Conservation (phyloP, 1,140 invertebrate species). For the Drosophila trapezifrons region DNA sequence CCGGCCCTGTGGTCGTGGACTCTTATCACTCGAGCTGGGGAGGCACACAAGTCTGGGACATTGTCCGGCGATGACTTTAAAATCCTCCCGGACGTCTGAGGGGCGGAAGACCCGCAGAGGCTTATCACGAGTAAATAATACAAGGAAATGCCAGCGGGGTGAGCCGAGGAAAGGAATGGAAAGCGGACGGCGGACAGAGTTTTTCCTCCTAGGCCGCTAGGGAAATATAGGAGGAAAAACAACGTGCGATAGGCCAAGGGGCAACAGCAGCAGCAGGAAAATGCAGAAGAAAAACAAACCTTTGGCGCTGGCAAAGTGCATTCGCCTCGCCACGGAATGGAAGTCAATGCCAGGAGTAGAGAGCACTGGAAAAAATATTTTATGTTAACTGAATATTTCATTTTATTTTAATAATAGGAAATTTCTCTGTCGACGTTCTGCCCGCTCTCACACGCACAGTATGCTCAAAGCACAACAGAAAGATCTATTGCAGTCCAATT, state of each 20-base stretch:
- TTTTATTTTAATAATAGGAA: too few relatives aligned
- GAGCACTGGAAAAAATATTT: not conserved
- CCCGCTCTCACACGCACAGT: too few relatives aligned
- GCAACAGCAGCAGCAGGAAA: conserved; percentile 25
- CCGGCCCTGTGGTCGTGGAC: conserved; percentile 6
- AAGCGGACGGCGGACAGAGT: conserved; percentile 14
- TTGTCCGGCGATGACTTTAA: conserved; percentile 60
- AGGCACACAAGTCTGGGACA: conserved; percentile 55
- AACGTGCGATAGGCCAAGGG: conserved; percentile 47
- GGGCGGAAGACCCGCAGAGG: conserved; percentile 70
- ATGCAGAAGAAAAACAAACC: conserved; percentile 64
- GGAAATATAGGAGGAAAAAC: conserved; percentile 28
- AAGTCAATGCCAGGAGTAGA: conserved; percentile 54
- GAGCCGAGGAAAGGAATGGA: conserved; percentile 1
- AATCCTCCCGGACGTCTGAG: conserved; percentile 63
- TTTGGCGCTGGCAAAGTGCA: conserved; percentile 71
- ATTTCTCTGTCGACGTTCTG: too few relatives aligned
- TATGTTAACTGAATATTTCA: too few relatives aligned
- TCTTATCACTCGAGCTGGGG: conserved; percentile 56
- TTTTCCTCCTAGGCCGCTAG: conserved; percentile 22
- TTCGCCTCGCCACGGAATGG: conserved; percentile 54
- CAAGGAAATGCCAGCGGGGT: conserved; percentile 40
- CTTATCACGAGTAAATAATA: conserved; percentile 76
- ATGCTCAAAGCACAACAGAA: too few relatives aligned
- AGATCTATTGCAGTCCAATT: too few relatives aligned